phyloP scores from a whole-genome alignment of 2,888 invertebrate genomes.

The Pandemis cinnamomeana region DNA sequence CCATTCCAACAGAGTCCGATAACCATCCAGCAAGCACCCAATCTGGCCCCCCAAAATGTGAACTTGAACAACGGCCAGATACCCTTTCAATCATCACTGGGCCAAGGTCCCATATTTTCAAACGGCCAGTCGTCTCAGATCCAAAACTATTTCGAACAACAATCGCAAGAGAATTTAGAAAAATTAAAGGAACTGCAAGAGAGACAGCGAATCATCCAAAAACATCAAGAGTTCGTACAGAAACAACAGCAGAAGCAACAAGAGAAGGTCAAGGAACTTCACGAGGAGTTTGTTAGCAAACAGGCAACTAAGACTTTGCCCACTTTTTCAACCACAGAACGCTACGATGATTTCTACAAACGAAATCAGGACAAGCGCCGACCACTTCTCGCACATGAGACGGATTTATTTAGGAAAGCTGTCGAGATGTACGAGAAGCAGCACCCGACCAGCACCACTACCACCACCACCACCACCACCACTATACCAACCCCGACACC shows the following conservation, averaged over 20 bases:
- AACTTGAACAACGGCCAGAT: slow-evolving; percentile 70
- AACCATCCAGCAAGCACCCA: slow-evolving; percentile 78
- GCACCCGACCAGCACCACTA: slow-evolving; percentile 88
- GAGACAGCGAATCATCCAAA: slow-evolving; percentile 88
- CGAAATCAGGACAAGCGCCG: slow-evolving; percentile 75
- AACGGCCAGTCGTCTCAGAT: slow-evolving; percentile 82
- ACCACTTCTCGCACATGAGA: slow-evolving; percentile 86
- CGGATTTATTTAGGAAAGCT: slow-evolving; percentile 86
- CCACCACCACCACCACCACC: slow-evolving; percentile 87
- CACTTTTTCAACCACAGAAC: slow-evolving; percentile 78
- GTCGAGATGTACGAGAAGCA: slow-evolving; percentile 87
- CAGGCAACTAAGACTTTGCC: slow-evolving; percentile 87
- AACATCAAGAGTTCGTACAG: slow-evolving; percentile 90
- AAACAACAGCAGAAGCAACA: slow-evolving; percentile 92
- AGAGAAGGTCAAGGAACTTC: slow-evolving; percentile 89
- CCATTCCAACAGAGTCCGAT: slow-evolving; percentile 74
- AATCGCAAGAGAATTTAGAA: slow-evolving; percentile 86
- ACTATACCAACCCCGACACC: slow-evolving; percentile 76
- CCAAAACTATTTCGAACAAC: slow-evolving; percentile 84
- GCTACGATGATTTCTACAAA: slow-evolving; percentile 70
- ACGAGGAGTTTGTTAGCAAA: slow-evolving; percentile 88
- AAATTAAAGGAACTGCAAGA: slow-evolving; percentile 88
- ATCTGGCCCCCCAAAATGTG: slow-evolving; percentile 70
- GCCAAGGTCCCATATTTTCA: slow-evolving; percentile 75
- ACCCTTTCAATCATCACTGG: slow-evolving; percentile 70